These are phyloP conservation scores for Griposia aprilina DNA, from an alignment of 2,888 invertebrate species.

Conservation along the genomic window DNA sequence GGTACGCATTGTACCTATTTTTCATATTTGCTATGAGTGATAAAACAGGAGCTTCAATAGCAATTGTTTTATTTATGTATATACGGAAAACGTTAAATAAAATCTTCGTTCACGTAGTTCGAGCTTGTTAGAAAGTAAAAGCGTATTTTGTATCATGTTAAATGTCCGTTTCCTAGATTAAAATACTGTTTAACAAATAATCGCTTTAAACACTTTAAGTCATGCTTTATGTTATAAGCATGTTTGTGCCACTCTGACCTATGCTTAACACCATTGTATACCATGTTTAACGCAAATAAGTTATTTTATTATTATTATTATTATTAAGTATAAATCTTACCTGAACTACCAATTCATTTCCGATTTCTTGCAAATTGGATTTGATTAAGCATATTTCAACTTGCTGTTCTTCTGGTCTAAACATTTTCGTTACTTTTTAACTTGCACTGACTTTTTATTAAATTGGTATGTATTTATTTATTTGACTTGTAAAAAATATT, in stretches of 20 bases:
- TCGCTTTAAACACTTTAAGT: too few relatives aligned
- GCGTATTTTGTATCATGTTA: not conserved
- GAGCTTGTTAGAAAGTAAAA: not conserved
- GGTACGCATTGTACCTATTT: not conserved
- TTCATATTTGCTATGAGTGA: constrained; percentile 4
- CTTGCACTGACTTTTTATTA: not conserved
- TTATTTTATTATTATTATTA: too few relatives aligned
- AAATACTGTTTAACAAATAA: too few relatives aligned
- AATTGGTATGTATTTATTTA: not conserved
- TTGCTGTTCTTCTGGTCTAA: constrained; percentile 82
- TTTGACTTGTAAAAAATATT: too few relatives aligned
- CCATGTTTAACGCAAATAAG: too few relatives aligned
- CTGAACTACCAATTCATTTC: constrained; percentile 79
- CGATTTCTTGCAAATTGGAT: constrained; percentile 82
- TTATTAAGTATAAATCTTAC: constrained; percentile 67
- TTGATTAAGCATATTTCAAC: constrained; percentile 83
- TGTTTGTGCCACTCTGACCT: too few relatives aligned
- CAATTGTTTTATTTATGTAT: not conserved
- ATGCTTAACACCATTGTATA: too few relatives aligned
- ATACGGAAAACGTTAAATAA: not conserved
- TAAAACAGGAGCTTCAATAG: not conserved
- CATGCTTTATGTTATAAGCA: not conserved
- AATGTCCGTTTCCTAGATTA: not conserved
- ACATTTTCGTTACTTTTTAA: constrained; percentile 73
- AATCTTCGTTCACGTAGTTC: not conserved